phyloP scores from a whole-genome alignment of 2,113 vertebrate species.

The Megaceryle torquata region DNA sequence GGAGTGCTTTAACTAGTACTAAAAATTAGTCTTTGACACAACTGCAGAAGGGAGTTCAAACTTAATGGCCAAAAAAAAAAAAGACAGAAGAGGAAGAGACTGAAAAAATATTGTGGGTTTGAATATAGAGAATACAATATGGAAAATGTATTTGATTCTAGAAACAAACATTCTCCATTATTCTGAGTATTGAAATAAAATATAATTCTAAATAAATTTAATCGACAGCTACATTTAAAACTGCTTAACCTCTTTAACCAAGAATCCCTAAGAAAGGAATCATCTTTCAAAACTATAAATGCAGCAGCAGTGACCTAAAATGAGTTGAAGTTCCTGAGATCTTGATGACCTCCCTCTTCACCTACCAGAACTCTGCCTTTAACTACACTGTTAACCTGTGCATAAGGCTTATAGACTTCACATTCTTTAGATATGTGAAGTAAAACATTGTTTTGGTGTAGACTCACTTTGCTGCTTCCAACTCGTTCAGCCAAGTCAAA shows the following conservation, averaged over 20 bases:
- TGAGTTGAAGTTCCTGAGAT: background rate
- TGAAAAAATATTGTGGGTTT: background rate
- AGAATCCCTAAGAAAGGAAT: background rate
- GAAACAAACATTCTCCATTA: background rate
- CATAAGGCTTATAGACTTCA: background rate
- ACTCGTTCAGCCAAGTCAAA: background rate
- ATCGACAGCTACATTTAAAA: background rate
- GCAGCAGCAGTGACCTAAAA: background rate
- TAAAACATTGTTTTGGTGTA: background rate
- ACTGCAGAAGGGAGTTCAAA: background rate
- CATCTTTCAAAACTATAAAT: background rate
- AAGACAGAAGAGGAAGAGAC: background rate
- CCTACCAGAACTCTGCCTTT: background rate
- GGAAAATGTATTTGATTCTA: background rate
- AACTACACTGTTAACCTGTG: background rate
- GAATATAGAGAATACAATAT: background rate
- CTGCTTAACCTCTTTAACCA: background rate
- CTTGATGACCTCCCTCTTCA: background rate
- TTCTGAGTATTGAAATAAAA: background rate
- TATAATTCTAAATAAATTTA: background rate
- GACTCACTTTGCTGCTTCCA: background rate
- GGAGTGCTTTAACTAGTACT: background rate
- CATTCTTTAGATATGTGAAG: background rate
- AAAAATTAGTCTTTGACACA: background rate
- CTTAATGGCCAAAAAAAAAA: background rate